Percentiles rank a stretch among this genome's conserved stretches.
Evolutionary conservation across 1,140 invertebrate genomes (phyloP).

Genomic region (Hylaeus anthracinus): DNA sequence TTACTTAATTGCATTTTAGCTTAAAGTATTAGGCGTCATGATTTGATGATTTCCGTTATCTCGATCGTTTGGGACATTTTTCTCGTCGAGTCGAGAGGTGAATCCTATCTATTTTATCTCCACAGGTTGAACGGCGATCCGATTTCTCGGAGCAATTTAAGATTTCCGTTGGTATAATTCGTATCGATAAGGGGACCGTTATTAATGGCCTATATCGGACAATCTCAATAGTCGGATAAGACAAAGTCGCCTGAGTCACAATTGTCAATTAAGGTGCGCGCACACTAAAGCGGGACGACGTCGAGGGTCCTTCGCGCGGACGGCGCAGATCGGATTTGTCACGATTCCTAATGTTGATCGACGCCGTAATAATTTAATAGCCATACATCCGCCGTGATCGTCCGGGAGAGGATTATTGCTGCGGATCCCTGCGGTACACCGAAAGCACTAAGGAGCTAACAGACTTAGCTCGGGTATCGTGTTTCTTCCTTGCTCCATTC

Average conservation of each 20-base stretch:
- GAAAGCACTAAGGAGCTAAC: slow-evolving; percentile 79
- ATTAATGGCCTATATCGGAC: slow-evolving; percentile 39
- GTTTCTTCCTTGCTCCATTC: slow-evolving; percentile 69
- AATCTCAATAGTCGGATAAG: slow-evolving; percentile 49
- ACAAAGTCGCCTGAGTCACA: slow-evolving; percentile 53
- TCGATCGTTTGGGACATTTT: not conserved
- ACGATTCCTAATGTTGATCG: slow-evolving; percentile 79
- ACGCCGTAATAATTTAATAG: slow-evolving; percentile 80
- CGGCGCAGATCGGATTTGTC: slow-evolving; percentile 77
- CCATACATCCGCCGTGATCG: slow-evolving; percentile 74
- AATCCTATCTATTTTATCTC: slow-evolving; percentile 10
- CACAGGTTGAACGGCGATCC: not conserved
- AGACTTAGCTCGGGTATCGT: slow-evolving; percentile 77
- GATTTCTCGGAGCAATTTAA: slow-evolving; percentile 11
- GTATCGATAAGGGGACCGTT: slow-evolving; percentile 41
- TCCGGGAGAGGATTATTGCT: slow-evolving; percentile 70
- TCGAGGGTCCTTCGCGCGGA: slow-evolving; percentile 38
- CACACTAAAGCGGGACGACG: slow-evolving; percentile 3
- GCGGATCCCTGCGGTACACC: slow-evolving; percentile 72
- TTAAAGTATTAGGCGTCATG: slow-evolving; percentile 11
- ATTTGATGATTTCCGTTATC: slow-evolving; percentile 32
- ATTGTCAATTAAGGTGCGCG: slow-evolving; percentile 63
- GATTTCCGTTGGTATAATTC: slow-evolving; percentile 7
- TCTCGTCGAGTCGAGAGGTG: not conserved
- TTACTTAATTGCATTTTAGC: not conserved